phyloP scores from a whole-genome alignment of 2,888 invertebrate species.

The Rutpela maculata region DNA sequence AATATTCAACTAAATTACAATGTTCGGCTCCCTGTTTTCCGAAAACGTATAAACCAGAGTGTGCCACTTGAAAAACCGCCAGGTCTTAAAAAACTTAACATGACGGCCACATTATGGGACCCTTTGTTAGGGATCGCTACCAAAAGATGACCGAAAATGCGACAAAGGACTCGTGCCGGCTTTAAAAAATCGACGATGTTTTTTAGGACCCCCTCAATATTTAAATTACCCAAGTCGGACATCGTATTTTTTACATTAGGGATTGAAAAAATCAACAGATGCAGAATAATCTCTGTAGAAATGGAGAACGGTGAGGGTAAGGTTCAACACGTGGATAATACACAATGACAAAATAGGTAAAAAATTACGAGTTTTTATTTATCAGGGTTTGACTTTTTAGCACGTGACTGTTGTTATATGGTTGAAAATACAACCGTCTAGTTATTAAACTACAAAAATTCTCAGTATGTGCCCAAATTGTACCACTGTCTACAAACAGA shows the following conservation, averaged over 20 bases:
- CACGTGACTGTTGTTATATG: slow-evolving; percentile 9
- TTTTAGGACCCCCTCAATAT: slow-evolving; percentile 25
- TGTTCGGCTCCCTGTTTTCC: slow-evolving; percentile 47
- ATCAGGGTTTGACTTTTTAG: neutral
- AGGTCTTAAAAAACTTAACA: slow-evolving; percentile 60
- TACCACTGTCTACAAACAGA: no score
- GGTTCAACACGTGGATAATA: slow-evolving; percentile 4
- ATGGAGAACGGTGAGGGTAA: neutral
- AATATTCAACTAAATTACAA: slow-evolving; percentile 40
- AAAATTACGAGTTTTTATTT: neutral
- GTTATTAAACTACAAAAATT: no score
- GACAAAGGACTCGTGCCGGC: slow-evolving; percentile 53
- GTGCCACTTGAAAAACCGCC: slow-evolving; percentile 61
- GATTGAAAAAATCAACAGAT: slow-evolving; percentile 32
- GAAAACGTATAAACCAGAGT: slow-evolving; percentile 42
- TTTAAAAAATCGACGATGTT: slow-evolving; percentile 24
- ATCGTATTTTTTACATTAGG: slow-evolving; percentile 22
- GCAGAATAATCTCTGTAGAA: neutral
- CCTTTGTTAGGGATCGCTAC: slow-evolving; percentile 46
- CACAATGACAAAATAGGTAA: slow-evolving; percentile 8
- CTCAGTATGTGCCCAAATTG: no score
- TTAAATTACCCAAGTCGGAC: slow-evolving; percentile 27
- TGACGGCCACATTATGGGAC: slow-evolving; percentile 53
- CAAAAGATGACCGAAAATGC: slow-evolving; percentile 43
- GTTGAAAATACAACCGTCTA: no score